A percentile compares a stretch with the other conserved stretches of the same genome.
Evolutionary conservation across 1,140 invertebrate species (phyloP).

Genomic region (Cyclina sinensis): DNA sequence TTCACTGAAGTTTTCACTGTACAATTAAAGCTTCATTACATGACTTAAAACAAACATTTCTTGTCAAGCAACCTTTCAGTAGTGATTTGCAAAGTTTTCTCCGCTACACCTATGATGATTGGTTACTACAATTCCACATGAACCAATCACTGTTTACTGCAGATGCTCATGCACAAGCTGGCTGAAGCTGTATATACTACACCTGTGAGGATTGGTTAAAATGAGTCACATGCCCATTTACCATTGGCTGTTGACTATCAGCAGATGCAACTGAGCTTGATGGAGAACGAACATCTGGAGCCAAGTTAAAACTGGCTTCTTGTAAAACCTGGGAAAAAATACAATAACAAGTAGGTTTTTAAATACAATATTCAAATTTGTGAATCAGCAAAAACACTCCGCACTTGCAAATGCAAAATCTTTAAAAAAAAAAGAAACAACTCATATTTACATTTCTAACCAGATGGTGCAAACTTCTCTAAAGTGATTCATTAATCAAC

Average conservation of each 20-base stretch:
- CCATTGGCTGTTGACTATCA: conserved; percentile 61
- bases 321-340: conserved; percentile 44
- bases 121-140: conserved; percentile 7
- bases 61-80: too few species aligned
- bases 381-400: too few species aligned
- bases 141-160: not conserved
- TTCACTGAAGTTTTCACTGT: too few species aligned
- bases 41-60: too few species aligned
- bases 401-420: too few species aligned
- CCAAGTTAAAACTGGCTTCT: conserved; percentile 55
- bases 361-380: too few species aligned
- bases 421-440: too few species aligned
- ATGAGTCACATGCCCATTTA: conserved; percentile 48
- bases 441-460: too few species aligned
- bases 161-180: not conserved
- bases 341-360: too few species aligned
- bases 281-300: conserved; percentile 53
- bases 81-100: not conserved
- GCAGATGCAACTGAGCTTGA: conserved; percentile 57
- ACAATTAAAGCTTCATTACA: too few species aligned
- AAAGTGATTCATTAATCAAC: too few species aligned
- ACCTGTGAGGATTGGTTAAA: conserved; percentile 50
- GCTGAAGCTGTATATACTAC: conserved; percentile 11
- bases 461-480: too few species aligned
- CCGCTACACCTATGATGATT: conserved; percentile 22